Base-by-base conservation (phyloP, 2,888 invertebrate genomes). In the Seladonia tumulorum region DNA sequence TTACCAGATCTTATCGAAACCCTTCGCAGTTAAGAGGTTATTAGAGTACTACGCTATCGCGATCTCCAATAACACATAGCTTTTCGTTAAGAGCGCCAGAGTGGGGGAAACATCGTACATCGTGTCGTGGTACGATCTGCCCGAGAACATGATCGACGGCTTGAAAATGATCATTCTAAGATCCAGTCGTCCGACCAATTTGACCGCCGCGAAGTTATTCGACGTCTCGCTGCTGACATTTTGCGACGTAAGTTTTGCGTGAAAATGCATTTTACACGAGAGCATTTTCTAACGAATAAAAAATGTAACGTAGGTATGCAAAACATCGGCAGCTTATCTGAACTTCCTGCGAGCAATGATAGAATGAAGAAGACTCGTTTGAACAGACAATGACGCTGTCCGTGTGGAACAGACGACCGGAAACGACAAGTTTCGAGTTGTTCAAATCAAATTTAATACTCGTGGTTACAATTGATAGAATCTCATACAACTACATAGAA, bases 171-270 rank as follows among this genome's bases (percentile, higher is more conserved):
- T 91, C n/a, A 90, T 93, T 7, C 83, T 89, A 4, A 87, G 90
- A 68, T 79, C 93, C 8, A 83, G 85, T 45, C 88, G 85, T 7
- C 92, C 93, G 10, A 86, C 90, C 5, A 84, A 81, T 0, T 82
- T 93, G 0, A 91, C 92, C 3, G 93, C 92, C 3, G 93, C 92
- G 7, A 92, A 91, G 79, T 72, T 93, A 78, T 88, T 91, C 12
- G 88, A 86, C 57, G 82, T 94, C 0, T 93, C 93, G 5, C 83
- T 93, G 42, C 81, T 79, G 71, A 92, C 89, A 75, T 94, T 94
- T 80, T 90, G 87, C 57, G 88, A 91, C n/a, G 94, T 93, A 83
- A 91, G 89, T 75, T 66, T 8, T 3, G 35, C 1, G 14, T 5
- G n/a, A 63, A 29, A 63, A 29, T 16, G 29, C 29, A 16, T 29